Percentiles rank a stretch among this genome's conserved stretches.
These are phyloP conservation scores for Netelia virgata DNA, from an alignment of 2,888 invertebrate species.

Conservation along the genomic window DNA sequence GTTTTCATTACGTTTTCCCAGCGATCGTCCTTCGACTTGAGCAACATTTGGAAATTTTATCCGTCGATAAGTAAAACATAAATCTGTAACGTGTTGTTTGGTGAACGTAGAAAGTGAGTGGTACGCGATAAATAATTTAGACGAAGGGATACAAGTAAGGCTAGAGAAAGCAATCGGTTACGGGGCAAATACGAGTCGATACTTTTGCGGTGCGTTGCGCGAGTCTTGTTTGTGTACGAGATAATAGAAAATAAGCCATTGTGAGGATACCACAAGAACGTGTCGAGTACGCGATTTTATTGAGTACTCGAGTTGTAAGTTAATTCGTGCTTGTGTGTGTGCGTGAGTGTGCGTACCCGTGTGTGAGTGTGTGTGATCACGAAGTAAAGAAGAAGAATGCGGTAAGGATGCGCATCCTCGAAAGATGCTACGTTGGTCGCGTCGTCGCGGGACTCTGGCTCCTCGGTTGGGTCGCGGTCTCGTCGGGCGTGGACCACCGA, in stretches of 20 bases:
- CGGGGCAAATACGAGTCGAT: not conserved
- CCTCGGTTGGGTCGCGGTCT: slow-evolving; percentile 71
- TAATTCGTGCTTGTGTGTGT: not conserved
- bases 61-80: not conserved
- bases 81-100: not conserved
- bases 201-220: not conserved
- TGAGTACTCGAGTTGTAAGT: not conserved
- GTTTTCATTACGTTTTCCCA: not conserved
- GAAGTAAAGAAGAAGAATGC: slow-evolving; percentile 75
- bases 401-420: slow-evolving; percentile 80
- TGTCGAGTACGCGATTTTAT: not conserved
- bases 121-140: not conserved
- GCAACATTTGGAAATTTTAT: not conserved
- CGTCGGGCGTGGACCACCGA: slow-evolving; percentile 67
- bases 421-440: slow-evolving; percentile 76
- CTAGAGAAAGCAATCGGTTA: not conserved
- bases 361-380: slow-evolving; percentile 40
- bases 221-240: not conserved
- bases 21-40: not conserved
- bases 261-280: slow-evolving; percentile 19
- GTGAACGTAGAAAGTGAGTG: not conserved
- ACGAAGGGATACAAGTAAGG: not conserved
- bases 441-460: slow-evolving; percentile 76
- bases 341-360: not conserved
- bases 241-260: not conserved